Conservation (phyloP, 2,888 invertebrate genomes). For the Lydus trimaculatus region DNA sequence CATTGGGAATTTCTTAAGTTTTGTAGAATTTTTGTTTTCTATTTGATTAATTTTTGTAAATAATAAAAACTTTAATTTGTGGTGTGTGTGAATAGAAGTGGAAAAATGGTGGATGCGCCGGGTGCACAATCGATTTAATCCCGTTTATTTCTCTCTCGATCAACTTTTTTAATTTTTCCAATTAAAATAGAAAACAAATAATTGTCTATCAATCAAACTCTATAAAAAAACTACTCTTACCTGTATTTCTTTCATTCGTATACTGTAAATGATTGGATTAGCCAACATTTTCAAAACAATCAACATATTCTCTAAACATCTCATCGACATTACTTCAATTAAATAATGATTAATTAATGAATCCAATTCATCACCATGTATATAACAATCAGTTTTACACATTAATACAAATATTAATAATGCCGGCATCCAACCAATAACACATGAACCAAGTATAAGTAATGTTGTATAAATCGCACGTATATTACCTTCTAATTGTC, state of each 20-base stretch:
- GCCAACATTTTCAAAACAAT: constrained; percentile 69
- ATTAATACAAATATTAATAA: constrained; percentile 65
- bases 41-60: too few relatives aligned
- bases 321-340: constrained; percentile 37
- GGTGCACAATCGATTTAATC: not conserved
- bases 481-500: constrained; percentile 60
- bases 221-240: constrained; percentile 48
- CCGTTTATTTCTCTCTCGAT: not conserved
- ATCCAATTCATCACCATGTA: constrained; percentile 41
- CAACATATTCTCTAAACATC: constrained; percentile 61
- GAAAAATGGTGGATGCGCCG: not conserved
- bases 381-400: constrained; percentile 59
- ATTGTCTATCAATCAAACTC: not conserved
- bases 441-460: constrained; percentile 67
- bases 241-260: constrained; percentile 71
- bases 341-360: constrained; percentile 39
- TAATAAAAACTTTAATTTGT: too few relatives aligned
- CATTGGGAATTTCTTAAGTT: too few relatives aligned
- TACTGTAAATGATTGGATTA: constrained; percentile 73
- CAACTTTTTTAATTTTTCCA: not conserved
- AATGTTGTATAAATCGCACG: constrained; percentile 70
- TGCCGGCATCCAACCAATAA: constrained; percentile 70
- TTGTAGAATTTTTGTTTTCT: too few relatives aligned
- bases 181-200: not conserved
- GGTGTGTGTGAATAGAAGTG: too few relatives aligned